Conservation (phyloP, 2,797 vertebrate genomes). For the Enteromius fasciolatus region DNA sequence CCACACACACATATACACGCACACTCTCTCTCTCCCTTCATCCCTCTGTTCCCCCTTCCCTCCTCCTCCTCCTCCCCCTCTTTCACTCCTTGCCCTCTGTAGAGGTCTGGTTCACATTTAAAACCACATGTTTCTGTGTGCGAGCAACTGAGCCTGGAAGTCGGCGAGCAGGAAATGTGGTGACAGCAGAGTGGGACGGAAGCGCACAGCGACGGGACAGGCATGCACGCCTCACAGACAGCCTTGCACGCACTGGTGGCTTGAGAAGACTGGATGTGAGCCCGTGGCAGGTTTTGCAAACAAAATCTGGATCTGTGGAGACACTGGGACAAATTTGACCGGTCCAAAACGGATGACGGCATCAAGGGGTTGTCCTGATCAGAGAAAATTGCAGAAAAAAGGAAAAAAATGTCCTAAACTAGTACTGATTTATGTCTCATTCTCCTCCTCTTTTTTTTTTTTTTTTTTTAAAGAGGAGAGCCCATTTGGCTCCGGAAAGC, state of each 20-base stretch:
- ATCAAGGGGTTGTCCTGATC: slow-evolving; percentile 24
- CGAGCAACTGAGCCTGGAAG: slow-evolving; percentile 73
- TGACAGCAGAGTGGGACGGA: slow-evolving; percentile 41
- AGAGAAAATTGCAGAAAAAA: slow-evolving; percentile 37
- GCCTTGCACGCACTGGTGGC: slow-evolving; percentile 17
- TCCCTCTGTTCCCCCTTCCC: slow-evolving; percentile 24
- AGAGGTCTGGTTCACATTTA: slow-evolving; percentile 94
- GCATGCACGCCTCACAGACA: slow-evolving; percentile 39
- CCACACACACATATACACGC: too few species aligned
- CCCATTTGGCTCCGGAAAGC: slow-evolving; percentile 53
- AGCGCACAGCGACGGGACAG: slow-evolving; percentile 31
- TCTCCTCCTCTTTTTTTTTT: slow-evolving; percentile 20
- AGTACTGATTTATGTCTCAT: slow-evolving; percentile 24
- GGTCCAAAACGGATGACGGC: slow-evolving; percentile 31
- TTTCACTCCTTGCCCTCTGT: slow-evolving; percentile 37
- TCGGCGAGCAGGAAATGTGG: slow-evolving; percentile 40
- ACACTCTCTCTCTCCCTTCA: slow-evolving; percentile 17
- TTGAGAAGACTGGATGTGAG: slow-evolving; percentile 33
- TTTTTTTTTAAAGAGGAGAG: slow-evolving; percentile 28
- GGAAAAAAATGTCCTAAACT: background rate
- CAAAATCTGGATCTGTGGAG: slow-evolving; percentile 53
- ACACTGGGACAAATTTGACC: slow-evolving; percentile 43
- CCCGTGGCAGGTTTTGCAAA: slow-evolving; percentile 4
- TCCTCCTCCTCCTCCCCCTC: slow-evolving; percentile 30
- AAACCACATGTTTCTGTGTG: slow-evolving; percentile 87